Percentiles rank a stretch among this genome's conserved stretches.
Conservation (phyloP, 2,113 vertebrate genomes). For the Gallinago paraguaiae region DNA sequence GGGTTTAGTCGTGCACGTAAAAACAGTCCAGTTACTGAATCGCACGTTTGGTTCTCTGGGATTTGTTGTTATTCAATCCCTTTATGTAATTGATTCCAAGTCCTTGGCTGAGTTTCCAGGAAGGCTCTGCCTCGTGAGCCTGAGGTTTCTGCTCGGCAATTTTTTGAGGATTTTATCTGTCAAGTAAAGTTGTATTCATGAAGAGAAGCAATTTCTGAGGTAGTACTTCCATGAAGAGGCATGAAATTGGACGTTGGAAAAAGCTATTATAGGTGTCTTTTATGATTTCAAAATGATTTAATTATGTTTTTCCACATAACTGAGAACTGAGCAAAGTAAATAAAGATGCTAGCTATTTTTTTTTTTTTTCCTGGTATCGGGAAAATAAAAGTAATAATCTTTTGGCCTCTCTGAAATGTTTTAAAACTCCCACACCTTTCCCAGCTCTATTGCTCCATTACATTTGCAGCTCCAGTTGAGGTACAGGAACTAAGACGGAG, state of each 20-base stretch:
- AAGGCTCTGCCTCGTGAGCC: not conserved
- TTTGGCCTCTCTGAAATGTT: not conserved
- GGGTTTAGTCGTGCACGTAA: not conserved
- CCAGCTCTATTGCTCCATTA: not conserved
- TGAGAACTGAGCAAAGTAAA: not conserved
- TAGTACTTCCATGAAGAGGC: slow-evolving; percentile 53
- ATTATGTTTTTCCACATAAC: slow-evolving; percentile 47
- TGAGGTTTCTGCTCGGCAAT: slow-evolving; percentile 30
- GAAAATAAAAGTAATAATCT: not conserved
- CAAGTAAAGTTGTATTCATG: slow-evolving; percentile 32
- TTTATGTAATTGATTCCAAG: slow-evolving; percentile 43
- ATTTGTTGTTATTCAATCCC: not conserved
- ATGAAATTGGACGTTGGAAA: slow-evolving; percentile 42
- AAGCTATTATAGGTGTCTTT: slow-evolving; percentile 50
- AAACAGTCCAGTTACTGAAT: not conserved
- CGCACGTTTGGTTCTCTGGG: not conserved
- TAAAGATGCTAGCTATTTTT: not conserved
- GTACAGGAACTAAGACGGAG: not conserved
- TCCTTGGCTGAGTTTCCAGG: slow-evolving; percentile 29
- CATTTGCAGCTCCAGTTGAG: not conserved
- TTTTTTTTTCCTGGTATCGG: not conserved
- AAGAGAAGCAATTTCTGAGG: slow-evolving; percentile 62
- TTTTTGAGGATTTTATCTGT: slow-evolving; percentile 66
- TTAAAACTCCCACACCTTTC: not conserved
- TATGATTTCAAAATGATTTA: slow-evolving; percentile 57